Base-by-base conservation (phyloP, 2,113 vertebrate genomes). In the Percopsis transmontana region DNA sequence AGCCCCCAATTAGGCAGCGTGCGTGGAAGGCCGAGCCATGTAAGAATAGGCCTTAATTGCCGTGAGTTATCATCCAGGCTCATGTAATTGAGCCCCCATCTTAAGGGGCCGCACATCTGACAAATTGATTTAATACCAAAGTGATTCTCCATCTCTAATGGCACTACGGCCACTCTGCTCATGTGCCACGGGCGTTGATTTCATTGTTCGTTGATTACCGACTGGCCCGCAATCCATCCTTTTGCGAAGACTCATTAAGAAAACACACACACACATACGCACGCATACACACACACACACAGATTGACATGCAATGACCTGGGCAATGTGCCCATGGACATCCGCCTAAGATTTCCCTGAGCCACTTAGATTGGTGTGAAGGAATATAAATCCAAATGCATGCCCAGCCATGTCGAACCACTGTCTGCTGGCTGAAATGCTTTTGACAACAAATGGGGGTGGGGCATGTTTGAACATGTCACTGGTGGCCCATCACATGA, bases 91-190 rank as follows among this genome's bases (percentile, higher is more conserved):
- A 89, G 90, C 84, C 80, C 78, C 76, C 80, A 82, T 87, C 87
- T 88, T 86, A 81, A 87, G 87, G 87, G 85, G 85, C 82, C 77
- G 82, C 86, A 76, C 80, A 67, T 85, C 90, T 92, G 91, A 91
- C 90, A 90, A 92, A 92, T 90, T 91, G 88, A 92, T 91, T 90
- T 91, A 91, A 89, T 90, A 90, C 79, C 83, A 84, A 88, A 89
- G 88, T 77, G 85, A 84, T 88, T 91, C 82, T 87, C 79, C 76
- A 74, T 89, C 82, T 72, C 84, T 89, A 87, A 90, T 90, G 87
- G 84, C 75, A 72, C 80, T 80, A 42, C 16, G 69, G 80, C 76
- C 75, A 82, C 85, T 77, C 85, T 79, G 70, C 76, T 87, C 76
- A 73, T 73, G 58, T 72, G 81, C 85, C 76, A 50, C 81, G 67